These are phyloP conservation scores for Leptopilina drosophilae DNA, from an alignment of 2,888 invertebrate species.

Conservation along the genomic window DNA sequence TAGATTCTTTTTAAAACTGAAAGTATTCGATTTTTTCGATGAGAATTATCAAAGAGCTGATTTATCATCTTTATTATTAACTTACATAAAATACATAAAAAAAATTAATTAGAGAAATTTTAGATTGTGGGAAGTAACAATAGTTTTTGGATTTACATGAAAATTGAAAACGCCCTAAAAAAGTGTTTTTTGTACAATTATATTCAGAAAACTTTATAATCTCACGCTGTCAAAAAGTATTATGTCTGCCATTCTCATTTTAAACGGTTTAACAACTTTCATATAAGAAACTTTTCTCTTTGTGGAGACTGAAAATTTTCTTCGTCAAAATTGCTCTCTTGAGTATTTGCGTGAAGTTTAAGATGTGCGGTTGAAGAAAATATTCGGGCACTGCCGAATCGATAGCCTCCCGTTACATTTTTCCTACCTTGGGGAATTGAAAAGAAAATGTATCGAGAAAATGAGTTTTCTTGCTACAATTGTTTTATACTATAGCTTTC, in stretches of 20 bases:
- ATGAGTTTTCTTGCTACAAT: background rate
- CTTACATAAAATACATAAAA: no score
- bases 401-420: conserved; percentile 2
- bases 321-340: conserved; percentile 31
- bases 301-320: conserved; percentile 13
- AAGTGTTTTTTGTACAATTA: background rate
- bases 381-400: conserved; percentile 16
- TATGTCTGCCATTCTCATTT: conserved; percentile 19
- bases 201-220: conserved; percentile 22
- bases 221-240: conserved; percentile 24
- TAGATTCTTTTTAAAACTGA: no score
- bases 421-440: background rate
- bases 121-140: no score
- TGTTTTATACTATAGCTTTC: background rate
- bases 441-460: background rate
- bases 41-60: no score
- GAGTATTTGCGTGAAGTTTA: conserved; percentile 31
- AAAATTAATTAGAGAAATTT: no score
- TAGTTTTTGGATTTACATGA: no score
- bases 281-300: conserved; percentile 33
- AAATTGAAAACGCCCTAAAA: background rate
- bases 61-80: no score
- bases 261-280: conserved; percentile 28
- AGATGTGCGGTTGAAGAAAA: background rate
- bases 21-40: no score